These are phyloP conservation scores for Pica pica DNA, from an alignment of 2,113 vertebrate species.

Conservation along the genomic window DNA sequence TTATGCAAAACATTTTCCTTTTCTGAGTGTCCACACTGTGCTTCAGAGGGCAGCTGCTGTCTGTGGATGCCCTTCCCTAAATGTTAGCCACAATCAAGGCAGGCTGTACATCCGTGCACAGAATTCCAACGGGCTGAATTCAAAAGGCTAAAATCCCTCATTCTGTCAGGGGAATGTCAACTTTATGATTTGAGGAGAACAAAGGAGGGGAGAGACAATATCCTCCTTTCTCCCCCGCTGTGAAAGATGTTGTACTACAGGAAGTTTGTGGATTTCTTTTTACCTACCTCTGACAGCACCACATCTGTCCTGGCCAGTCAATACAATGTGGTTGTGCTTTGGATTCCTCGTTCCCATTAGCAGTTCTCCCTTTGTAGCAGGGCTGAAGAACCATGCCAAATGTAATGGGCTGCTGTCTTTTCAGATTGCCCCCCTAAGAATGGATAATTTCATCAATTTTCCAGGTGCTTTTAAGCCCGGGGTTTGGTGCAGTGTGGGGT, in stretches of 20 bases:
- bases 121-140: not conserved
- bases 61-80: not conserved
- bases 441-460: not conserved
- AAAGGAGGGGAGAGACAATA: not conserved
- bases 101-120: fast-evolving
- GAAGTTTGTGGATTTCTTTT: not conserved
- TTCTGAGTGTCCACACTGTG: not conserved
- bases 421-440: not conserved
- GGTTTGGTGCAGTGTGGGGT: not conserved
- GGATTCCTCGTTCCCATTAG: not conserved
- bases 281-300: not conserved
- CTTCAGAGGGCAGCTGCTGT: not conserved
- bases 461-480: not conserved
- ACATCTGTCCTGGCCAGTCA: not conserved
- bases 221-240: not conserved
- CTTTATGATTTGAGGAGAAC: not conserved
- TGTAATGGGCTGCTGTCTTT: not conserved
- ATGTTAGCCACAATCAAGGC: not conserved
- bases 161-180: not conserved
- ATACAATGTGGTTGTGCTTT: not conserved
- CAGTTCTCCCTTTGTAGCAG: not conserved
- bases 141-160: not conserved
- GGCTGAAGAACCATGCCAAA: not conserved
- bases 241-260: not conserved
- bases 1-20: not conserved